phyloP scores from a whole-genome alignment of 2,797 vertebrate genomes.

The Taenioides sp. region DNA sequence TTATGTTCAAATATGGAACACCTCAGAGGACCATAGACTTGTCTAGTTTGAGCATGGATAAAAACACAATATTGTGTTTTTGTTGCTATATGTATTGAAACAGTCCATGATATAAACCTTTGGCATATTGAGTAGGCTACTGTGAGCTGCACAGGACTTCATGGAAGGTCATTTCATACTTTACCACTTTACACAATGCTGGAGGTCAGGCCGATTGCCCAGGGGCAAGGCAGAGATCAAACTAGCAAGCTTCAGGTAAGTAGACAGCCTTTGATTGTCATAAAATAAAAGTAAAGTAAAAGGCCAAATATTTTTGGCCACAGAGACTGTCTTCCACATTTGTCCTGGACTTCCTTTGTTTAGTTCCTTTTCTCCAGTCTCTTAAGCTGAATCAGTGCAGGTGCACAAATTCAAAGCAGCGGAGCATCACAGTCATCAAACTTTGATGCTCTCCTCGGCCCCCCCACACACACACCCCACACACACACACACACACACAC shows the following conservation, averaged over 20 bases:
- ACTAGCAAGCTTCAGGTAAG: not conserved
- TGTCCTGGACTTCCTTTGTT: constrained; percentile 25
- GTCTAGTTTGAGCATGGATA: too few relatives aligned
- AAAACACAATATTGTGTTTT: too few relatives aligned
- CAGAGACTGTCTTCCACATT: constrained; percentile 13
- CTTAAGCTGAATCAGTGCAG: constrained; percentile 46
- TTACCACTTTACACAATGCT: not conserved
- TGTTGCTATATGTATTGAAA: too few relatives aligned
- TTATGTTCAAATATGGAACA: not conserved
- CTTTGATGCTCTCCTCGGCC: constrained; percentile 65
- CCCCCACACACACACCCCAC: constrained; percentile 1
- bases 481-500: too few relatives aligned
- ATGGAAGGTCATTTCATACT: not conserved
- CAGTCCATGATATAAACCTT: too few relatives aligned
- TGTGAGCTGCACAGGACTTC: not conserved
- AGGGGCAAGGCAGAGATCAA: not conserved
- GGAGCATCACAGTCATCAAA: constrained; percentile 66
- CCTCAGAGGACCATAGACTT: not conserved
- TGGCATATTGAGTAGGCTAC: not conserved
- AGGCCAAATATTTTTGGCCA: not conserved
- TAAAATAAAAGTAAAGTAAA: not conserved
- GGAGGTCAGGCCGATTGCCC: not conserved
- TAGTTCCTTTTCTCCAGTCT: constrained; percentile 25
- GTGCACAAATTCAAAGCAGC: constrained; percentile 60
- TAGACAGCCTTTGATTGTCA: too few relatives aligned